Percentiles rank a stretch among this genome's conserved stretches.
Conservation (phyloP, 2,797 vertebrate species). For the Discoglossus pictus region DNA sequence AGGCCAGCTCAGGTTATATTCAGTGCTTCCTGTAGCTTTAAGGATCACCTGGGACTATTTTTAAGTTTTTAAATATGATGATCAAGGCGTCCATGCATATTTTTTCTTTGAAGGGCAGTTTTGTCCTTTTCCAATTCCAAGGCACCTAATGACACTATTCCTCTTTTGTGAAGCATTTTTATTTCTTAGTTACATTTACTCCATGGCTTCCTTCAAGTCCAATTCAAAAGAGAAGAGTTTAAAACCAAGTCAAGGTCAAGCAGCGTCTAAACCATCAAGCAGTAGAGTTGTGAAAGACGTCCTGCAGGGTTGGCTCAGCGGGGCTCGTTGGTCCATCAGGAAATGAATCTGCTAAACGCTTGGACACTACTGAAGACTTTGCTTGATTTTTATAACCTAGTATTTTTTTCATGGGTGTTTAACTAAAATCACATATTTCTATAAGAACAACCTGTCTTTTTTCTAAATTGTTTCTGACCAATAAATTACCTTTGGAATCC, state of each 20-base stretch:
- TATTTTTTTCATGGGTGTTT: constrained; percentile 15
- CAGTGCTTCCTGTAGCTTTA: too few relatives aligned
- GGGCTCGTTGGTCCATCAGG: constrained; percentile 8
- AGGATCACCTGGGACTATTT: too few relatives aligned
- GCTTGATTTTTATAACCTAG: constrained; percentile 4
- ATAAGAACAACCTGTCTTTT: neutral
- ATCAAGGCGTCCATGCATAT: too few relatives aligned
- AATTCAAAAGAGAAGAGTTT: constrained; percentile 36
- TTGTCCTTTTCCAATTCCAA: too few relatives aligned
- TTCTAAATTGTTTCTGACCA: too few relatives aligned
- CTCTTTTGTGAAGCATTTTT: too few relatives aligned
- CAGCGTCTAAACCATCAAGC: constrained; percentile 32
- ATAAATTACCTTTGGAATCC: too few relatives aligned
- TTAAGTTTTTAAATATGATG: too few relatives aligned
- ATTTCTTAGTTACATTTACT: neutral
- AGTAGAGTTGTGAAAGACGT: constrained; percentile 36
- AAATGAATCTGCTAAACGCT: constrained; percentile 16
- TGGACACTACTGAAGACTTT: constrained; percentile 18
- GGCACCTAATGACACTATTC: too few relatives aligned
- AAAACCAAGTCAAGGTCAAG: constrained; percentile 46
- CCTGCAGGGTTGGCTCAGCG: constrained; percentile 43
- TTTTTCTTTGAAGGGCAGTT: too few relatives aligned
- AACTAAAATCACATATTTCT: neutral
- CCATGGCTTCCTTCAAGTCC: constrained; percentile 10
- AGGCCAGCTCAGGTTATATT: too few relatives aligned